phyloP scores from a whole-genome alignment of 2,888 invertebrate species.

The Eupithecia subfuscata region DNA sequence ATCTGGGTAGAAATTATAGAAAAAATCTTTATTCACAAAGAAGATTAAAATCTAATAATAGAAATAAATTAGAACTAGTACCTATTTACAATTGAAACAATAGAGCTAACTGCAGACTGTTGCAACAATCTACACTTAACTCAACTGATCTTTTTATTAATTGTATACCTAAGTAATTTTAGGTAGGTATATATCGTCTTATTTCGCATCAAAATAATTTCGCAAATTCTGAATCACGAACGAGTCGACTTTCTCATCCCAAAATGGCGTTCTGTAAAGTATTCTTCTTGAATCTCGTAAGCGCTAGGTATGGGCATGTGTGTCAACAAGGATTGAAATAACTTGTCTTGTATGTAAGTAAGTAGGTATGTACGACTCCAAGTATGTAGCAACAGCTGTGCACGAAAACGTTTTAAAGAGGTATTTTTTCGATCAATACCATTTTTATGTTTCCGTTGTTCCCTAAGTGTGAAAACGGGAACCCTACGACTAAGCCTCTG shows the following conservation, averaged over 20 bases:
- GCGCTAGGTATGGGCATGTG: constrained; percentile 34
- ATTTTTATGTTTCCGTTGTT: not conserved
- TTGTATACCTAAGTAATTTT: no score
- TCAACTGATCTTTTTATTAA: no score
- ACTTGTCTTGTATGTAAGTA: constrained; percentile 20
- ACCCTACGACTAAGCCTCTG: no score
- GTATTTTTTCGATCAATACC: not conserved
- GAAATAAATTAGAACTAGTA: no score
- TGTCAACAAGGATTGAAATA: constrained; percentile 38
- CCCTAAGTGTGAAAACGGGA: no score
- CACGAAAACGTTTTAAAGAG: constrained; percentile 5
- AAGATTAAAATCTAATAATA: no score
- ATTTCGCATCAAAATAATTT: constrained; percentile 1
- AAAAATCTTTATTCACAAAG: no score
- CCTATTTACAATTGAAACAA: no score
- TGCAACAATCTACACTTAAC: no score
- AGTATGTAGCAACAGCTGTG: constrained; percentile 24
- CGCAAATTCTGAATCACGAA: constrained; percentile 36
- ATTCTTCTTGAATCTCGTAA: constrained; percentile 26
- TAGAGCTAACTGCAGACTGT: no score
- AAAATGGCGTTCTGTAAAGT: constrained; percentile 30
- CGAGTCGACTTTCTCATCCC: constrained; percentile 37
- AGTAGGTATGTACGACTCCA: not conserved
- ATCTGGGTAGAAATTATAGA: no score
- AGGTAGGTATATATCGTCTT: no score